phyloP scores from a whole-genome alignment of 2,888 invertebrate species.

The Strigamia maritima region DNA sequence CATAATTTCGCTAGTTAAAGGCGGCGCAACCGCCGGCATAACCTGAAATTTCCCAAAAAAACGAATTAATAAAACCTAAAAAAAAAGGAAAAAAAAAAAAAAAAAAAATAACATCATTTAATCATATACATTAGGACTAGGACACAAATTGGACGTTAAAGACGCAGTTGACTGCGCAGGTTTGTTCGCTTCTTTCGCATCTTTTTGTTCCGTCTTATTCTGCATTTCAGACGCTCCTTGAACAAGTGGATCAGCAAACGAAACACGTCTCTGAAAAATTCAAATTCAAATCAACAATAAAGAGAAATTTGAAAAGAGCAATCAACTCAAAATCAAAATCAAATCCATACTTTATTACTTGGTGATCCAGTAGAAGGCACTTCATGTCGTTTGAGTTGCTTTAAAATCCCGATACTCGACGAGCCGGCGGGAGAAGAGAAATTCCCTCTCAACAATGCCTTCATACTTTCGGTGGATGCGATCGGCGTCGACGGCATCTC shows the following conservation, averaged over 20 bases:
- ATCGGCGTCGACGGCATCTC: neutral
- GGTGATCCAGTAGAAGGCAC: neutral
- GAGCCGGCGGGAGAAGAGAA: neutral
- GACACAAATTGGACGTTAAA: too few relatives aligned
- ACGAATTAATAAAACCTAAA: too few relatives aligned
- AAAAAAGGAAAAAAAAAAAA: too few relatives aligned
- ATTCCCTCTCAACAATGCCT: neutral
- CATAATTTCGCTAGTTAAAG: neutral
- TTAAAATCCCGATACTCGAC: neutral
- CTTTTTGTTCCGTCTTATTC: neutral
- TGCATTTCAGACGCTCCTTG: neutral
- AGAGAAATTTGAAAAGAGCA: neutral
- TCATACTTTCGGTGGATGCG: neutral
- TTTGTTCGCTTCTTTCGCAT: neutral
- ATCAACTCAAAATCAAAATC: neutral
- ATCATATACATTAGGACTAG: too few relatives aligned
- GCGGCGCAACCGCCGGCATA: neutral
- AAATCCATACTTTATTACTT: neutral
- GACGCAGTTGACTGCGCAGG: neutral
- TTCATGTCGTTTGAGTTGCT: neutral
- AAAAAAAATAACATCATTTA: too few relatives aligned
- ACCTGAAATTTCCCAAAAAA: too few relatives aligned
- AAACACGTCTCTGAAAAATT: conserved; percentile 26
- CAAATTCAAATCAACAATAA: neutral
- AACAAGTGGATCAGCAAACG: conserved; percentile 33